Evolutionary conservation across 2,797 vertebrate genomes (phyloP).

Genomic region (Percopsis omiscomaycus): DNA sequence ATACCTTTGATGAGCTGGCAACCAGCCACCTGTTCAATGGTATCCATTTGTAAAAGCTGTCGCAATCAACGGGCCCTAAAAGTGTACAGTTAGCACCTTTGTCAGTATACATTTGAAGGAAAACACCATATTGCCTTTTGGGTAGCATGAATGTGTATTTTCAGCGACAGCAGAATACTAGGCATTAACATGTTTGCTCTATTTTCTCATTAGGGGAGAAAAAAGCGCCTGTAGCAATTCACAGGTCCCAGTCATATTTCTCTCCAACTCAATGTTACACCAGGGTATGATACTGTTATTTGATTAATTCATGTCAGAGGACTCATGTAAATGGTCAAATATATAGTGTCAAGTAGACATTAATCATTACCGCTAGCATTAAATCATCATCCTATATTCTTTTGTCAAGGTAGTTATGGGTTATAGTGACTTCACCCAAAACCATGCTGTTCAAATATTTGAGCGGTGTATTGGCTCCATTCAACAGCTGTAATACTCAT

Average conservation of each 20-base stretch:
- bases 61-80: slow-evolving; percentile 99
- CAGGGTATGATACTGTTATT: slow-evolving; percentile 21
- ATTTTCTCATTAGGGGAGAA: slow-evolving; percentile 29
- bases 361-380: slow-evolving; percentile 23
- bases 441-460: slow-evolving; percentile 21
- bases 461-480: slow-evolving; percentile 3
- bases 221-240: slow-evolving; percentile 14
- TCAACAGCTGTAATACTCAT: slow-evolving; percentile 61
- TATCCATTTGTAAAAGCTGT: slow-evolving; percentile 99
- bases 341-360: slow-evolving; percentile 14
- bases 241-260: background rate
- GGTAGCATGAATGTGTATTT: slow-evolving; percentile 83
- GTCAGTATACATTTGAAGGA: slow-evolving; percentile 87
- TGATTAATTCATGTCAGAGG: slow-evolving; percentile 28
- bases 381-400: slow-evolving; percentile 13
- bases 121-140: slow-evolving; percentile 67
- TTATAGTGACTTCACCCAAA: slow-evolving; percentile 26
- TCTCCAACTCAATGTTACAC: slow-evolving; percentile 14
- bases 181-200: slow-evolving; percentile 23
- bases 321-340: slow-evolving; percentile 23
- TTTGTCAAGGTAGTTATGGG: slow-evolving; percentile 18
- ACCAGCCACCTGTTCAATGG: slow-evolving; percentile 97
- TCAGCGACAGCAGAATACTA: slow-evolving; percentile 44
- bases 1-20: slow-evolving; percentile 98
- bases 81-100: slow-evolving; percentile 93